Conservation (phyloP, 2,113 vertebrate species). For the Mastomys coucha region DNA sequence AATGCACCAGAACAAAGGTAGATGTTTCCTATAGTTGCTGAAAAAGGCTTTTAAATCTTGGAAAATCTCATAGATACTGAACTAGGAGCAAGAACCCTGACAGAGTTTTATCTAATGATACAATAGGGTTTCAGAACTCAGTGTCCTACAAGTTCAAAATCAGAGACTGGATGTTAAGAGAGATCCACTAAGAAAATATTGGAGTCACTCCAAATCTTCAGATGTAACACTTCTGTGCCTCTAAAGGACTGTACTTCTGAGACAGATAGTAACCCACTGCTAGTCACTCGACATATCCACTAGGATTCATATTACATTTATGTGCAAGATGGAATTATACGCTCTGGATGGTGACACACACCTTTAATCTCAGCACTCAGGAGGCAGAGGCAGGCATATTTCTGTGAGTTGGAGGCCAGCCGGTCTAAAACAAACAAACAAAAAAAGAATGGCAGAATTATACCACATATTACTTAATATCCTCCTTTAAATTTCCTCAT, state of each 20-base stretch:
- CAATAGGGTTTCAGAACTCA: not conserved
- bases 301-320: not conserved
- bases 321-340: not conserved
- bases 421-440: not conserved
- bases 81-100: not conserved
- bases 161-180: not conserved
- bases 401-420: not conserved
- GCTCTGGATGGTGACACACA: not conserved
- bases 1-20: not conserved
- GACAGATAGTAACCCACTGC: not conserved
- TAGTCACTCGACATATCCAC: not conserved
- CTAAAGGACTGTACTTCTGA: not conserved
- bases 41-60: not conserved
- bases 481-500: conserved; percentile 2
- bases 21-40: not conserved
- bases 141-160: not conserved
- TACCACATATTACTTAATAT: conserved; percentile 18
- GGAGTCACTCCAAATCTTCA: not conserved
- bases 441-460: not conserved
- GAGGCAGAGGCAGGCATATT: not conserved
- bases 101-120: not conserved
- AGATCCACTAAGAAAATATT: not conserved
- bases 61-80: not conserved
- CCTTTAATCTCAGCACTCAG: not conserved
- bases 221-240: not conserved